Conservation (phyloP, 2,113 vertebrate species). For the Castor canadensis region DNA sequence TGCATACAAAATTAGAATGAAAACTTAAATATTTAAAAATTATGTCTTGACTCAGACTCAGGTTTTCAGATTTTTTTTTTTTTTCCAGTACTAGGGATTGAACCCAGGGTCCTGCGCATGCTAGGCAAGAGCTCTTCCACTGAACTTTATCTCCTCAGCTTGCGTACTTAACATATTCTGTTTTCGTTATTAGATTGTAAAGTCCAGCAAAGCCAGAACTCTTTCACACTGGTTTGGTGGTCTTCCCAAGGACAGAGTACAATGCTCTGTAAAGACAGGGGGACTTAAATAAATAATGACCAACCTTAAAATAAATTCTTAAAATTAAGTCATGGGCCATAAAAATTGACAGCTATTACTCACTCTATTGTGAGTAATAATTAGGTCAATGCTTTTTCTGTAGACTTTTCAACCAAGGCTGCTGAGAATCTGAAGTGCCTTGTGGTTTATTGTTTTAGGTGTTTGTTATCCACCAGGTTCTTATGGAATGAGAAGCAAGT, state of each 20-base stretch:
- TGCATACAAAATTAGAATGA: constrained; percentile 15
- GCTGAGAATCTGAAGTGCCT: background rate
- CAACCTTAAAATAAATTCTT: constrained; percentile 50
- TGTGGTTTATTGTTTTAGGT: background rate
- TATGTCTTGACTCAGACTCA: background rate
- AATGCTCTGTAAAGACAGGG: constrained; percentile 30
- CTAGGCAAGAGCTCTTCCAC: background rate
- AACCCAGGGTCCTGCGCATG: background rate
- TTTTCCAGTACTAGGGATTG: background rate
- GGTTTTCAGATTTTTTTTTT: background rate
- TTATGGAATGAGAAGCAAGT: background rate
- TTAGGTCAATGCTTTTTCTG: background rate
- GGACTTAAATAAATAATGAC: constrained; percentile 60
- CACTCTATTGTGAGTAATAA: too few relatives aligned
- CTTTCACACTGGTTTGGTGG: constrained; percentile 38
- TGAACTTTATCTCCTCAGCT: background rate
- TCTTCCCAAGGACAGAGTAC: background rate
- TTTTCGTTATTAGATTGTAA: constrained; percentile 8
- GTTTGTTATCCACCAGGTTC: background rate
- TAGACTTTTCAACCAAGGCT: background rate
- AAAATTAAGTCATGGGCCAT: constrained; percentile 31
- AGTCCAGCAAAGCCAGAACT: background rate
- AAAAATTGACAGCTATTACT: too few relatives aligned
- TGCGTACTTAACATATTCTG: background rate
- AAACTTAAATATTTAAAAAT: constrained; percentile 41